Evolutionary conservation across 2,113 vertebrate genomes (phyloP), one percentile per base, ranked within the genome.

Genomic region (Ceyx cyanopectus): DNA sequence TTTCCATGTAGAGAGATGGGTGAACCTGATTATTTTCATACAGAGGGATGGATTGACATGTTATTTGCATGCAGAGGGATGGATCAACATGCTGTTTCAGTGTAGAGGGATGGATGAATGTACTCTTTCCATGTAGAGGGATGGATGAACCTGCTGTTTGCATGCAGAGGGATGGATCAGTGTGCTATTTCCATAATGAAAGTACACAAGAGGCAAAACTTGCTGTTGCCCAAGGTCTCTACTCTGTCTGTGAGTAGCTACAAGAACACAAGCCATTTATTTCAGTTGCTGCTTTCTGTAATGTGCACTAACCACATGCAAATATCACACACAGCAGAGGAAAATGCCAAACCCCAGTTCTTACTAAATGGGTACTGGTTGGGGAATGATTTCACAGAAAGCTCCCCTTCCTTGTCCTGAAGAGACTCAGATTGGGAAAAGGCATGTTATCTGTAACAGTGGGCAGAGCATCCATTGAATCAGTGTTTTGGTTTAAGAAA

Each of bases 401-500:
- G 75, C 51, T 87, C 73, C 34, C 5, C 51, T 72, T 12, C 60
- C 15, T 27, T 82, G 27, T 92, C 79, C 60, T 77, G 45, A 85
- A 69, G 46, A 85, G 58, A 75, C 62, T 89, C 23, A 12, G 67
- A 48, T 81, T 74, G 81, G 46, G 41, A 87, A 85, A 74, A 93
- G 32, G 22, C 43, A 22, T 21, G 18, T 51, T 87, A 54, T 62
- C 51, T 85, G 24, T 73, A 69, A 56, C 29, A 87, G 78, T 79
- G 84, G 75, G 90, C 77, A 96, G 66, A 90, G 54, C 74, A 81
- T 83, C 61, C 66, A 83, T 53, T 95, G 92, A 88, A 79, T 88
- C 73, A 68, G 65, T 89, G 81, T 73, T 92, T 92, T 77, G 68
- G 48, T 80, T 89, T 84, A 54, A 54, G 66, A 69, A 84, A 43